Percentiles rank a stretch among this genome's conserved stretches.
These are phyloP conservation scores for Eriocheir sinensis DNA, from an alignment of 1,140 invertebrate species.

Conservation along the genomic window DNA sequence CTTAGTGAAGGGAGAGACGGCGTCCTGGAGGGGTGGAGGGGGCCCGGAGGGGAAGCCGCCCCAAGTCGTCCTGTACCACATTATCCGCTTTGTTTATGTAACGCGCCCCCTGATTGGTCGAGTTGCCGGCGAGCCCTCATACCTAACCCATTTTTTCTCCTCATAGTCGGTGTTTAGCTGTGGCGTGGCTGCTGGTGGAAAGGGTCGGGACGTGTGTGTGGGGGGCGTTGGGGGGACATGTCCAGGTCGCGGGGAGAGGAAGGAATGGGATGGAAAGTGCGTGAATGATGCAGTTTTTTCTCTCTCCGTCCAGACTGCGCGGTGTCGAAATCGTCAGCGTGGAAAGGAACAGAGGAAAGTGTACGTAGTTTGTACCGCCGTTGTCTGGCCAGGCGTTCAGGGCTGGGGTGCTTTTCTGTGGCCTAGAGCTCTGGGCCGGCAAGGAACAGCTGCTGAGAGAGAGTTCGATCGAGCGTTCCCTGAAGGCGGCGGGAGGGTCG, in stretches of 20 bases:
- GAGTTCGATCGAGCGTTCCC: slow-evolving; percentile 19
- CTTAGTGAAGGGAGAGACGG: slow-evolving; percentile 1
- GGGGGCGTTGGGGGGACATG: background rate
- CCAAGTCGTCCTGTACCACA: slow-evolving; percentile 67
- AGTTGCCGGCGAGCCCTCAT: slow-evolving; percentile 67
- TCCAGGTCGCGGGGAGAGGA: slow-evolving; percentile 4
- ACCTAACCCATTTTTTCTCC: slow-evolving; percentile 63
- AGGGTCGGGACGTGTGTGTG: background rate
- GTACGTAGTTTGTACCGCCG: background rate
- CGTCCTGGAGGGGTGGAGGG: background rate
- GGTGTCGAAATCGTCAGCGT: slow-evolving; percentile 20
- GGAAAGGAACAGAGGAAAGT: background rate
- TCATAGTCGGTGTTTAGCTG: slow-evolving; percentile 63
- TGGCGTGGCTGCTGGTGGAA: slow-evolving; percentile 28
- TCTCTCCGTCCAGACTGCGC: background rate
- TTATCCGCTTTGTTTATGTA: slow-evolving; percentile 72
- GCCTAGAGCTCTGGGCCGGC: background rate
- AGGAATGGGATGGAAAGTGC: background rate
- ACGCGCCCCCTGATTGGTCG: slow-evolving; percentile 66
- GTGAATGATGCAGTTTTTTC: slow-evolving; percentile 16
- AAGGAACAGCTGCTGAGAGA: slow-evolving; percentile 23
- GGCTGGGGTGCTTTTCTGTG: background rate
- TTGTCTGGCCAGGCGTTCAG: background rate
- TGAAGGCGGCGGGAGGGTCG: background rate
- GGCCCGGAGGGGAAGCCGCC: slow-evolving; percentile 36